Evolutionary conservation across 30 jellyfish, hydroid and myxozoan genomes (phyloP).

Genomic region (Sanderia malayensis): DNA sequence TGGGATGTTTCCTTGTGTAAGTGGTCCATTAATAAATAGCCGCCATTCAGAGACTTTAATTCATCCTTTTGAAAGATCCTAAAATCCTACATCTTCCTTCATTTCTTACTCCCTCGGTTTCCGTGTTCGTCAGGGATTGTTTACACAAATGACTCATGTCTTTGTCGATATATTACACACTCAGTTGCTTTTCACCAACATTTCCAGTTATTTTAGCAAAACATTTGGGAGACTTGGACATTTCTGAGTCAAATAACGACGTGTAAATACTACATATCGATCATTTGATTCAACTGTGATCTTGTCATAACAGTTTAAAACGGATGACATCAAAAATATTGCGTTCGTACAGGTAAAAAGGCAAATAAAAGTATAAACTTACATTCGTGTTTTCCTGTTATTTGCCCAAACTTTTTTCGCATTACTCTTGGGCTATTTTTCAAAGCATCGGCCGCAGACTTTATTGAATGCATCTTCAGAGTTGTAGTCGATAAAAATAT

Average conservation of each 20-base stretch:
- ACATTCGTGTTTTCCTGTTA: constrained; percentile 1
- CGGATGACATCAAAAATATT: not conserved
- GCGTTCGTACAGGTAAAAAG: no score
- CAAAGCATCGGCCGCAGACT: constrained; percentile 50
- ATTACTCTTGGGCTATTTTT: constrained; percentile 48
- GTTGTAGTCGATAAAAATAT: no score
- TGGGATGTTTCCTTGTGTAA: no score
- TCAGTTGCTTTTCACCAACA: not conserved
- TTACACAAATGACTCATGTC: no score
- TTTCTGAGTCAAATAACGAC: not conserved
- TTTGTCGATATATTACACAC: no score
- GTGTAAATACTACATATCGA: not conserved
- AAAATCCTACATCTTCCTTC: no score
- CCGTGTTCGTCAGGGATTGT: no score
- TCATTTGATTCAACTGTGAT: not conserved
- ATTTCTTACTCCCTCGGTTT: no score
- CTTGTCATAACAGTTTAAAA: not conserved
- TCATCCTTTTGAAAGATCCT: no score
- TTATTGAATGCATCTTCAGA: constrained; percentile 58
- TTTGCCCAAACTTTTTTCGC: constrained; percentile 34
- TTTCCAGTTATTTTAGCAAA: not conserved
- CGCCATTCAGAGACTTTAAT: no score
- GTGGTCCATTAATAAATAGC: no score
- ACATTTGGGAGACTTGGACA: not conserved
- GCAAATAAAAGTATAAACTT: no score